Evolutionary conservation across 2,113 vertebrate species (phyloP).

Genomic region (Ailurus styani): DNA sequence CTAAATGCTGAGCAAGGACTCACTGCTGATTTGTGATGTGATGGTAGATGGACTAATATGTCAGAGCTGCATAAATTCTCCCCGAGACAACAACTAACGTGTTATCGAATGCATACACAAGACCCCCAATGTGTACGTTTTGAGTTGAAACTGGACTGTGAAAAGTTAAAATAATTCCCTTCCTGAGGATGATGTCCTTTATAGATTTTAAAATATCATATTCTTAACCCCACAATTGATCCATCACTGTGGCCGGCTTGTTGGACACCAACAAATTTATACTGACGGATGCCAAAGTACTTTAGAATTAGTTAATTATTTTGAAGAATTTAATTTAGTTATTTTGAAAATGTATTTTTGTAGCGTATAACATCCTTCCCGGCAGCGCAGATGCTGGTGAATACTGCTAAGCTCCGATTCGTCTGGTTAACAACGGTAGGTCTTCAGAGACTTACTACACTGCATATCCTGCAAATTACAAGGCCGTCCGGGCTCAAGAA

Average conservation of each 20-base stretch:
- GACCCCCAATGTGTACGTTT: background rate
- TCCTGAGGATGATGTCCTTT: background rate
- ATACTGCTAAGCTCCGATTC: background rate
- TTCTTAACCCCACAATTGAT: background rate
- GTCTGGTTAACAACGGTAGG: background rate
- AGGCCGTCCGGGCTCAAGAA: background rate
- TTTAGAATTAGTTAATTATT: background rate
- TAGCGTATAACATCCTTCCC: background rate
- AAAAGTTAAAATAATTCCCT: background rate
- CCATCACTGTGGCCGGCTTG: background rate
- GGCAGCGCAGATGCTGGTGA: background rate
- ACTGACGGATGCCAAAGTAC: background rate
- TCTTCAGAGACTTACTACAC: background rate
- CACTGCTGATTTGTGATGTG: background rate
- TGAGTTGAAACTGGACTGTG: background rate
- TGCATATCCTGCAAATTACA: rapidly evolving
- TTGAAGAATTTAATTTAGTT: background rate
- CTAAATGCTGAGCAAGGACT: background rate
- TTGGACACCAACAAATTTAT: background rate
- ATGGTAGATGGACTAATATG: background rate
- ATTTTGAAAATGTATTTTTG: background rate
- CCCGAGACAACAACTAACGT: background rate
- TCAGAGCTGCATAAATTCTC: background rate
- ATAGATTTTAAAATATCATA: background rate
- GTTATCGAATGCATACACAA: background rate